Conservation (phyloP, 1,140 invertebrate genomes). For the Cherax quadricarinatus region DNA sequence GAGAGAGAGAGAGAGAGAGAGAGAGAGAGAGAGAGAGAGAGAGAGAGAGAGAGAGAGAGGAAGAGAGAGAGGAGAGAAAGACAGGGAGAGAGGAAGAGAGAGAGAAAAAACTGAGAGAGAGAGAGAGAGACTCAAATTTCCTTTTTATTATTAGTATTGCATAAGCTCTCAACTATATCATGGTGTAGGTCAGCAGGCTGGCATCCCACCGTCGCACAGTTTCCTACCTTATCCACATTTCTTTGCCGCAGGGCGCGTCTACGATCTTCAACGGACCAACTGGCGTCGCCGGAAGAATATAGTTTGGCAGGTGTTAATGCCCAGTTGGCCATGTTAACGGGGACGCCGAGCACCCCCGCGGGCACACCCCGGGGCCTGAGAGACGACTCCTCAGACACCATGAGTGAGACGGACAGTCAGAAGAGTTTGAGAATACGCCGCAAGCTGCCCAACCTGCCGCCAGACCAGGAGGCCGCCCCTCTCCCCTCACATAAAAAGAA, state of each 20-base stretch:
- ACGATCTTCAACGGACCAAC: constrained; percentile 69
- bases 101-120: neutral
- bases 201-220: neutral
- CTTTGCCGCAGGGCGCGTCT: constrained; percentile 65
- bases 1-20: constrained; percentile 21
- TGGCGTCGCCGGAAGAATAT: constrained; percentile 68
- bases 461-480: constrained; percentile 80
- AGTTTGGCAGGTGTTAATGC: constrained; percentile 59
- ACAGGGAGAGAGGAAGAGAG: no score
- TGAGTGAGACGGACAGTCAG: constrained; percentile 79
- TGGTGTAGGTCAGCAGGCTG: no score
- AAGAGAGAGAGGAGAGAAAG: no score
- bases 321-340: constrained; percentile 67
- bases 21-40: constrained; percentile 14
- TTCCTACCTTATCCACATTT: neutral
- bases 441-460: constrained; percentile 80
- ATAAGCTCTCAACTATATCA: neutral
- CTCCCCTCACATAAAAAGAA: constrained; percentile 78
- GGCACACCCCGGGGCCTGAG: constrained; percentile 72
- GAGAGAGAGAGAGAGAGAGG: no score
- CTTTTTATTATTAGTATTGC: neutral
- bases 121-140: neutral
- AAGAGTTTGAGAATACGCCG: constrained; percentile 80
- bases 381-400: constrained; percentile 79
- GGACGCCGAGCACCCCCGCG: constrained; percentile 68